These are phyloP conservation scores for Epizoanthus rinbou DNA, from an alignment of 92 coral and sea anemone genomes.

Conservation along the genomic window DNA sequence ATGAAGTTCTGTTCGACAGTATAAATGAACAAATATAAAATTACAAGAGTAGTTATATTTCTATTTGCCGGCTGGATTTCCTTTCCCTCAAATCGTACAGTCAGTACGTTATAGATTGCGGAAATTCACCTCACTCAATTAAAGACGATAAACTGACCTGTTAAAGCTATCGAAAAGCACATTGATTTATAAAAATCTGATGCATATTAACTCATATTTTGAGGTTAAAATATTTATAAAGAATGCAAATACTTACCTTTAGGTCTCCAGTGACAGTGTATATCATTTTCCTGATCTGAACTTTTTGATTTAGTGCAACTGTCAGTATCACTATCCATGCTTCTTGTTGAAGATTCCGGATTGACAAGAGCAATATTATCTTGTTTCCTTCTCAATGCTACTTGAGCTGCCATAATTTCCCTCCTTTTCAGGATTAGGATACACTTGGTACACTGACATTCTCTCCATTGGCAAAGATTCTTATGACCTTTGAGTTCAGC, in stretches of 20 bases:
- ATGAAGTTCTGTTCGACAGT: too few relatives aligned
- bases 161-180: too few relatives aligned
- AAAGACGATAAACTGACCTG: too few relatives aligned
- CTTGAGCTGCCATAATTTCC: constrained; percentile 74
- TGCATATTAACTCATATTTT: too few relatives aligned
- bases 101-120: too few relatives aligned
- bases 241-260: neutral
- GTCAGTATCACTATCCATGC: neutral
- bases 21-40: too few relatives aligned
- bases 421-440: constrained; percentile 64
- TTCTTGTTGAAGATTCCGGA: neutral
- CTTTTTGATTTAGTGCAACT: neutral
- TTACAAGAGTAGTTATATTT: too few relatives aligned
- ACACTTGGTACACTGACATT: constrained; percentile 66
- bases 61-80: too few relatives aligned
- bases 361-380: constrained; percentile 34
- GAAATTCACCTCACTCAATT: too few relatives aligned
- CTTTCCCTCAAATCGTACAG: too few relatives aligned
- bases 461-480: constrained; percentile 61
- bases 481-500: constrained; percentile 66
- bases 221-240: too few relatives aligned
- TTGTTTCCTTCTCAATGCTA: constrained; percentile 61
- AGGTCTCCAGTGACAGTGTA: neutral
- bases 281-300: neutral
- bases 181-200: too few relatives aligned